Evolutionary conservation across 2,888 invertebrate species (phyloP), one percentile per base, ranked within the genome.

Genomic region (Strigamia transsilvanica): DNA sequence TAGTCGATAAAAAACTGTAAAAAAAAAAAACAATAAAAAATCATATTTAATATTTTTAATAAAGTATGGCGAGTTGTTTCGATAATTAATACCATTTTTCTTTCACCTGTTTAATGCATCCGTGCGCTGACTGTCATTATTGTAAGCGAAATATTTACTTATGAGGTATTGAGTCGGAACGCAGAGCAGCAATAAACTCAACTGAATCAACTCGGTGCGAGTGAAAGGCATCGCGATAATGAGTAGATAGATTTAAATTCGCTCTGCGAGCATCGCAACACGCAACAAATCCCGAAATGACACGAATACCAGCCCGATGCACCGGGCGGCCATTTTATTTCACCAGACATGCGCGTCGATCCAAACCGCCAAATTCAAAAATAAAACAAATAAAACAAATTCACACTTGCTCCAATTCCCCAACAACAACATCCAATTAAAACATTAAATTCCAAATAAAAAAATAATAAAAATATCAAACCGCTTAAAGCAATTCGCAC

Each of bases 161-260:
- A 88, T 84, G 12, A 88, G 83, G 84, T 87, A 88, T 85, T 88
- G 88, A 15, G 85, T 85, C 12, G 88, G 88, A 12, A 88, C 86
- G 27, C 87, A 87, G 27, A 88, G 82, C 13, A 88, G 83, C 32
- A 88, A 84, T 34, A 87, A 82, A 9, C 86, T 85, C 73, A 88
- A 84, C 83, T 87, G 87, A 10, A 87, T 32, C 6, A 84, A 86
- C 61, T 87, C 87, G 78, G 7, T 2, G 18, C 86, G 84, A 79
- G 83, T 80, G 27, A 84, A 73, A n/a, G 84, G 84, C 84, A 84
- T 84, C 21, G 7, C 56, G n/a, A 27, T 27, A 27, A 38, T 38
- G 6, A 38, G 6, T 10, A 38, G 0, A 2, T 9, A 6, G 6
- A 38, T 38, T 9, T 10, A 38, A 38, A 38, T 4, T 38, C 38